These are phyloP conservation scores for Apteryx mantelli DNA, from an alignment of 2,113 vertebrate species.

Conservation along the genomic window DNA sequence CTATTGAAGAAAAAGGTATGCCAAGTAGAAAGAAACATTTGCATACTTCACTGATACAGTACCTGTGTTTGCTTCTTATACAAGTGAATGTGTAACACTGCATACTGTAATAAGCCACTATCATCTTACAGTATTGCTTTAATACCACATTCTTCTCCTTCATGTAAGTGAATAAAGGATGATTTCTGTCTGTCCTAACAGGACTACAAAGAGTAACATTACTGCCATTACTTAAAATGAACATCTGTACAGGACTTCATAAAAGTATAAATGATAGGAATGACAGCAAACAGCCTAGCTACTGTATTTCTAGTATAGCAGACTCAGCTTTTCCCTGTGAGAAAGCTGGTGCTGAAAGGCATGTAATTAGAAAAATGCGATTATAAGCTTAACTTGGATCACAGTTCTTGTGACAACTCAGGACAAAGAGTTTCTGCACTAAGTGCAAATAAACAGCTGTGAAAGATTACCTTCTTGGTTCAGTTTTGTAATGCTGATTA, in stretches of 20 bases:
- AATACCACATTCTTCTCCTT: neutral
- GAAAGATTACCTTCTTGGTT: neutral
- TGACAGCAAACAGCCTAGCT: neutral
- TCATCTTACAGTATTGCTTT: neutral
- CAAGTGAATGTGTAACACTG: neutral
- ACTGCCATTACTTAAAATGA: neutral
- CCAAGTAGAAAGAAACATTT: neutral
- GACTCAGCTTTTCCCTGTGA: neutral
- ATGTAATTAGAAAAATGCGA: slow-evolving; percentile 3
- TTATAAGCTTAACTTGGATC: slow-evolving; percentile 35
- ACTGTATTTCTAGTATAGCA: neutral
- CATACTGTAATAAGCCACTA: neutral
- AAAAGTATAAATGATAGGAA: neutral
- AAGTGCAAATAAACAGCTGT: neutral
- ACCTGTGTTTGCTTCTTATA: neutral
- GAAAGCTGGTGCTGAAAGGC: neutral
- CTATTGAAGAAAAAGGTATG: neutral
- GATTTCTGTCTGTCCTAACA: neutral
- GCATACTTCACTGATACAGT: neutral
- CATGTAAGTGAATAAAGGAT: neutral
- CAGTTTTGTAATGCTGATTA: neutral
- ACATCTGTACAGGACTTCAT: neutral
- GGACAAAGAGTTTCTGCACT: slow-evolving; percentile 27
- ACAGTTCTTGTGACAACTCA: neutral
- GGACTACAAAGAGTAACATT: neutral